Evolutionary conservation across 2,888 invertebrate genomes (phyloP).

Genomic region (Lithophane semibrunnea): DNA sequence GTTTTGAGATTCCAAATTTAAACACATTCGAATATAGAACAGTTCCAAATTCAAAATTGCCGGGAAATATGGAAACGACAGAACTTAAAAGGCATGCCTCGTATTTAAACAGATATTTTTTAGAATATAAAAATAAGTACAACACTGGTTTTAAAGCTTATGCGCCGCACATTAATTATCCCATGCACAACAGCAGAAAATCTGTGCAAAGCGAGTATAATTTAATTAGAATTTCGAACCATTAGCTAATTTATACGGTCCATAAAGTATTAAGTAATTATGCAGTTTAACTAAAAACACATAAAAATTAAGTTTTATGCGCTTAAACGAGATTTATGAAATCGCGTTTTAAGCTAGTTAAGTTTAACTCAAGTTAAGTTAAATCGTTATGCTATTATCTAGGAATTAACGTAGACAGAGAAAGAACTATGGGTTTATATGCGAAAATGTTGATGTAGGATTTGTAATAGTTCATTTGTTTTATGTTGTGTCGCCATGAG

Average conservation of each 20-base stretch:
- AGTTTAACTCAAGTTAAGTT: constrained; percentile 13
- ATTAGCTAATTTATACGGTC: constrained; percentile 37
- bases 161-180: constrained; percentile 6
- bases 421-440: not conserved
- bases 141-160: not conserved
- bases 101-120: too few relatives aligned
- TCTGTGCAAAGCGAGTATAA: constrained; percentile 26
- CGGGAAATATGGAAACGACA: too few relatives aligned
- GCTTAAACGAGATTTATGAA: constrained; percentile 35
- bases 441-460: not conserved
- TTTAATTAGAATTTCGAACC: constrained; percentile 40
- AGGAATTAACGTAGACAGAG: not conserved
- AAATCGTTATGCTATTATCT: not conserved
- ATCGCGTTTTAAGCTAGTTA: constrained; percentile 34
- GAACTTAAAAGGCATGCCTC: too few relatives aligned
- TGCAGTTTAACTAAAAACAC: constrained; percentile 21
- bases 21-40: too few relatives aligned
- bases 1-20: too few relatives aligned
- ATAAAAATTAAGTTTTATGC: constrained; percentile 36
- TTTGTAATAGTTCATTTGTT: too few relatives aligned
- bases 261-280: constrained; percentile 41
- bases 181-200: constrained; percentile 23
- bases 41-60: too few relatives aligned
- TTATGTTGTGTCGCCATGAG: not conserved
- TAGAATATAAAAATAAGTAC: not conserved